These are phyloP conservation scores for Cettia cetti DNA, from an alignment of 2,113 vertebrate genomes.

Conservation along the genomic window DNA sequence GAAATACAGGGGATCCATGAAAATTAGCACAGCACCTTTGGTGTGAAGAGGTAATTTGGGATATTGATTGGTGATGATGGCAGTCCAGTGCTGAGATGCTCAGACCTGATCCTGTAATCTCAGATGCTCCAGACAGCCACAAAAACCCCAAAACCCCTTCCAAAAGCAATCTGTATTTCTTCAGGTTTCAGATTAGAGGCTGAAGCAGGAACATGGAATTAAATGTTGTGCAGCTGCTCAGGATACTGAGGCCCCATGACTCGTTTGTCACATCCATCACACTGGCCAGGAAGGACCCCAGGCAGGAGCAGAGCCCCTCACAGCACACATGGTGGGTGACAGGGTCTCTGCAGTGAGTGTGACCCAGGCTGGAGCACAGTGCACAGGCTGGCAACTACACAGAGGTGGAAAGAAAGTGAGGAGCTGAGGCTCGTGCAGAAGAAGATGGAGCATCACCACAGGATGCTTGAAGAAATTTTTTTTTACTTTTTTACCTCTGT, in stretches of 20 bases:
- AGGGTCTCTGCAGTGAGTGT: neutral
- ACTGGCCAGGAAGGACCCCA: neutral
- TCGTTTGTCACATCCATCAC: neutral
- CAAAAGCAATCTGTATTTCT: neutral
- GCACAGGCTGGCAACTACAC: neutral
- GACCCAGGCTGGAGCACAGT: neutral
- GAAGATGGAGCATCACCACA: neutral
- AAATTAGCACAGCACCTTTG: constrained; percentile 15
- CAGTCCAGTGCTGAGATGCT: neutral
- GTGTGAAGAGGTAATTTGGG: neutral
- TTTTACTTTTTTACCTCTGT: neutral
- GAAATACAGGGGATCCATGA: constrained; percentile 30
- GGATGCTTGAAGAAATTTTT: neutral
- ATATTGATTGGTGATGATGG: neutral
- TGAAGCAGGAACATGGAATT: neutral
- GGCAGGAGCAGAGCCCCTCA: neutral
- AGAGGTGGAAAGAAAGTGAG: no score
- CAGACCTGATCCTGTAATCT: neutral
- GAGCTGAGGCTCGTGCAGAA: neutral
- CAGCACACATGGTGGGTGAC: rapidly evolving
- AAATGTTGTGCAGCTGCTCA: neutral
- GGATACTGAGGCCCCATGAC: neutral
- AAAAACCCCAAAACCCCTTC: neutral
- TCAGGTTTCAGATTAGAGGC: neutral
- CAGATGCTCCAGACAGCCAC: neutral